phyloP scores from a whole-genome alignment of 2,888 invertebrate genomes.

The Dendrolimus pini region DNA sequence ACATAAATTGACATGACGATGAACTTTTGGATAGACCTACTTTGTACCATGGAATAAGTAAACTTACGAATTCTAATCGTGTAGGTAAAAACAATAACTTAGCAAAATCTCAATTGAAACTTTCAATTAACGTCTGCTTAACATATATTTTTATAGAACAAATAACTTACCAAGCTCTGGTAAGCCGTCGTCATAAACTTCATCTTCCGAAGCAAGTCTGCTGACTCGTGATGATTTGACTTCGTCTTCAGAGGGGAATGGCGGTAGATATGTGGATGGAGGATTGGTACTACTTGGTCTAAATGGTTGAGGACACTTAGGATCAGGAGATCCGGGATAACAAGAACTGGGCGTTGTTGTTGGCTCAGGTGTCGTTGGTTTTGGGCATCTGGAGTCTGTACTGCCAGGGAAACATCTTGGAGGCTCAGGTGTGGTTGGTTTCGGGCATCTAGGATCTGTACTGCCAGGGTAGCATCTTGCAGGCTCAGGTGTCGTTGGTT shows the following conservation, averaged over 20 bases:
- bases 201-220: slow-evolving; percentile 37
- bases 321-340: slow-evolving; percentile 55
- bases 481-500: slow-evolving; percentile 18
- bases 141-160: neutral
- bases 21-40: too few species aligned
- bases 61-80: too few species aligned
- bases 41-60: too few species aligned
- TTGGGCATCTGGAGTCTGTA: slow-evolving; percentile 22
- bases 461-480: slow-evolving; percentile 36
- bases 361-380: slow-evolving; percentile 15
- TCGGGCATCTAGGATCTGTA: slow-evolving; percentile 29
- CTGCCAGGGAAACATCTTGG: slow-evolving; percentile 24
- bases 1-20: too few species aligned
- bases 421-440: slow-evolving; percentile 18
- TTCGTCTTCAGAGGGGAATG: slow-evolving; percentile 60
- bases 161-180: slow-evolving; percentile 42
- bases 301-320: slow-evolving; percentile 61
- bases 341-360: slow-evolving; percentile 47
- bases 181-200: slow-evolving; percentile 41
- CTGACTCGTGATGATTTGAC: slow-evolving; percentile 38
- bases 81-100: too few species aligned
- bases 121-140: too few species aligned
- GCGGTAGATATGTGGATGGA: slow-evolving; percentile 65
- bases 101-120: too few species aligned
- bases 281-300: slow-evolving; percentile 58